Evolutionary conservation across 2,113 vertebrate genomes (phyloP), one percentile per base, ranked within the genome.

Genomic region (Chamaea fasciata): DNA sequence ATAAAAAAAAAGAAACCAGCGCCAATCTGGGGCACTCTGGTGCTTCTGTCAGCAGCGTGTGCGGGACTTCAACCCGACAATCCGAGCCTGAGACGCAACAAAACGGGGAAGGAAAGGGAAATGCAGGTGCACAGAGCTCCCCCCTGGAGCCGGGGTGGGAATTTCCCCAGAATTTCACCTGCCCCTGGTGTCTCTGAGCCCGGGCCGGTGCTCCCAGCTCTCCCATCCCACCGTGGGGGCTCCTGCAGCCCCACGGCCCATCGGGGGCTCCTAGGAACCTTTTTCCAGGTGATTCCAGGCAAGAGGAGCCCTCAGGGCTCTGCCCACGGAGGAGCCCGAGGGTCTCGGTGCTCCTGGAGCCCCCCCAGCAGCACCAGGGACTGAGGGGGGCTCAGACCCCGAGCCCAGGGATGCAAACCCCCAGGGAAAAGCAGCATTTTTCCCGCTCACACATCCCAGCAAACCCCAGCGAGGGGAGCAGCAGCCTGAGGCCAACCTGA

Each of bases 11-110:
- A 26, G 17, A 12, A 49, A 47, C 14, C 39, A 22, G 2, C 26
- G 6, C 4, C 15, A 33, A 69, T n/a, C 13, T 24, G 37, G 41
- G 73, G 10, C 28, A 16, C 52, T 2, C 31, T 17, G 56, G 15
- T n/a, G 69, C 24, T 85, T 30, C 57, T 13, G 27, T 11, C 68
- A 41, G 19, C 33, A 18, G n/a, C 0, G 2, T 1, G 6, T 8
- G 23, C 3, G 15, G 0, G 22, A 2, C 4, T 62, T 31, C 0
- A 21, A 23, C 33, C 27, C n/a, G 44, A 18, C 49, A 14, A 6
- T 0, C 4, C 28, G 2, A 59, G 15, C 65, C 67, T n/a, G 11
- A 75, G 70, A 67, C 6, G 33, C 67, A 64, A 2, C 14, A 15
- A 67, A 42, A 68, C 1, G 17, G 27, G 44, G 21, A 37, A 79